A percentile compares a stretch with the other conserved stretches of the same genome.
phyloP scores from a whole-genome alignment of 2,888 invertebrate species.

The Endotricha flammealis region DNA sequence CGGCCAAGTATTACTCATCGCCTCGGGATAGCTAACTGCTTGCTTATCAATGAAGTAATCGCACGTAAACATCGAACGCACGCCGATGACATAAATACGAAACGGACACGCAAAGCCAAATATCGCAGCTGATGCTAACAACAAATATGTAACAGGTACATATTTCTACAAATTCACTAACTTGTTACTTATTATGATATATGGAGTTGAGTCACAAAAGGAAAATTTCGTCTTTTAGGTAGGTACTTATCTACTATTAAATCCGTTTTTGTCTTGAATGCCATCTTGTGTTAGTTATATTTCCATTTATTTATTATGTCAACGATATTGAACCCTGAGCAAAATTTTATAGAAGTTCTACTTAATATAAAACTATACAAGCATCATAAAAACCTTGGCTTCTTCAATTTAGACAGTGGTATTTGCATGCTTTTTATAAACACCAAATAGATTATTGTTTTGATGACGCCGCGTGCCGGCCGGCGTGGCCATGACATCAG shows the following conservation, averaged over 20 bases:
- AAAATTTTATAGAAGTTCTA: no score
- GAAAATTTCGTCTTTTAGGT: no score
- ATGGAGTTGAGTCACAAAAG: no score
- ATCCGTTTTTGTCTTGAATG: no score
- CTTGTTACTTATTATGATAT: no score
- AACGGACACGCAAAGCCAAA: neutral
- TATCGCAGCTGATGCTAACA: neutral
- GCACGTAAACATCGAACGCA: constrained; percentile 29
- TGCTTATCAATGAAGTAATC: constrained; percentile 49
- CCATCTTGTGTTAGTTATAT: no score
- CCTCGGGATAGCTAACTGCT: constrained; percentile 37
- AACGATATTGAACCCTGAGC: no score
- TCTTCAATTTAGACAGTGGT: constrained; percentile 7
- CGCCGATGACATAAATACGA: constrained; percentile 1
- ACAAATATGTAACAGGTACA: neutral
- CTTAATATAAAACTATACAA: no score
- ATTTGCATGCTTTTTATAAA: constrained; percentile 10
- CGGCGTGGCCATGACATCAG: constrained; percentile 65
- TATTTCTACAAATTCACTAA: no score
- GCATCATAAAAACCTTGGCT: no score
- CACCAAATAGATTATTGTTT: constrained; percentile 19
- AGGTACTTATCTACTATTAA: no score
- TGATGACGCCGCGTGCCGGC: constrained; percentile 41
- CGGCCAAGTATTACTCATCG: constrained; percentile 57
- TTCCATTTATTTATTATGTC: no score